Evolutionary conservation across 2,888 invertebrate genomes (phyloP).

Genomic region (Gisinianus flammeolus): DNA sequence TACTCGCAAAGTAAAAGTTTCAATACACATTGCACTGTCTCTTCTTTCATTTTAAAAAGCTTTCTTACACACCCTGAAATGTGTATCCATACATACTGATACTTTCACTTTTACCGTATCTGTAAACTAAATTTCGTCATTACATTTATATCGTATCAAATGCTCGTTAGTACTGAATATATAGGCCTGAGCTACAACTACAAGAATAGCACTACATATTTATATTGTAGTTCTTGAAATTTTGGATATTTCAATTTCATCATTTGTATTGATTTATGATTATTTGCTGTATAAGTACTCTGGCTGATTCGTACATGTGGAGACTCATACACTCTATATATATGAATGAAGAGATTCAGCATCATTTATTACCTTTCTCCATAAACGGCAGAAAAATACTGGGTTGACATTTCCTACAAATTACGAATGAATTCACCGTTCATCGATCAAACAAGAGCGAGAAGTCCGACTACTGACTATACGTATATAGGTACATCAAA

Average conservation of each 20-base stretch:
- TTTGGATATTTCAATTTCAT: not conserved
- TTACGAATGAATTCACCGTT: conserved; percentile 22
- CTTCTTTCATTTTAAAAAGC: not conserved
- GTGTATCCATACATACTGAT: not conserved
- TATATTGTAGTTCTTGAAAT: not conserved
- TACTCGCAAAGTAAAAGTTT: not conserved
- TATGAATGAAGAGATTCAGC: not conserved
- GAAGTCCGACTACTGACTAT: too few relatives aligned
- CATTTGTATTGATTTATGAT: conserved; percentile 5
- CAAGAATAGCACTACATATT: too few relatives aligned
- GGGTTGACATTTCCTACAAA: not conserved
- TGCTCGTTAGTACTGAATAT: not conserved
- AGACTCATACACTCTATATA: not conserved
- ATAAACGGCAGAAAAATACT: not conserved
- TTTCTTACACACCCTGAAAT: not conserved
- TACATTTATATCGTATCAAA: not conserved
- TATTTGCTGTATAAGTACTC: not conserved
- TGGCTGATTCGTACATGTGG: not conserved
- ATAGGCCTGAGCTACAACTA: not conserved
- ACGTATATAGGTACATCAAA: too few relatives aligned
- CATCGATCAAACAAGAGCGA: conserved; percentile 34
- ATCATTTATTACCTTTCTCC: not conserved
- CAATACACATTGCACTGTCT: not conserved
- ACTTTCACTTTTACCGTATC: not conserved
- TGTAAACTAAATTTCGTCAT: too few relatives aligned